Base-by-base conservation (phyloP, 2,888 invertebrate species). In the Tortricodes alternella region DNA sequence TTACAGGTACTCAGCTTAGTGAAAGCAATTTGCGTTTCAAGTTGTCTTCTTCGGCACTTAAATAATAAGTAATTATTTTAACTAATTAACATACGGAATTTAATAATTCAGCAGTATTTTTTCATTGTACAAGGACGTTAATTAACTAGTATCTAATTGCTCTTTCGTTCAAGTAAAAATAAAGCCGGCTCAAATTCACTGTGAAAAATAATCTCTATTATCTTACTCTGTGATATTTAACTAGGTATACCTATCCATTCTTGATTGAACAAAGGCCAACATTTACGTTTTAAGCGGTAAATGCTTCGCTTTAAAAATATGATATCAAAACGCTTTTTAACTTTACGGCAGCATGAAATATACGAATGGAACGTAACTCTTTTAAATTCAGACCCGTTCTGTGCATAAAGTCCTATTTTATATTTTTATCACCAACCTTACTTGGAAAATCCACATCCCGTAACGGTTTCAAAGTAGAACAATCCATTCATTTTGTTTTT, bases 361-460 rank as follows among this genome's bases (percentile, higher is more conserved):
- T 49, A 49, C 35, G 55, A 43, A n/a, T n/a, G n/a, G n/a, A n/a
- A 43, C 29, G 41, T 41, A 49, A 55, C 55, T 46, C 46, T 49
- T 49, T 55, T 55, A 49, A 49, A 49, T 49, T 41, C 48, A 55
- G 55, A 49, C 19, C 29, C 48, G 48, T 21, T 48, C 35, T 48
- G 19, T 46, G 46, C 39, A 55, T 55, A 55, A 49, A 55, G 27
- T 43, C 48, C 27, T 43, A 41, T 55, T 48, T 49, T 55, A n/a
- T n/a, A n/a, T n/a, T n/a, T n/a, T n/a, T 29, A 55, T 55, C 55
- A 55, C 53, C 29, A 35, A 37, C 41, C 34, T 34, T 39, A 41
- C 53, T 39, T 35, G 27, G 41, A 29, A 53, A 48, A 53, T 53
- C 39, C 39, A 35, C 46, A 35, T 48, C 27, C 21, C 34, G 13